phyloP scores from a whole-genome alignment of 2,888 invertebrate genomes.

The Apodemia zela region DNA sequence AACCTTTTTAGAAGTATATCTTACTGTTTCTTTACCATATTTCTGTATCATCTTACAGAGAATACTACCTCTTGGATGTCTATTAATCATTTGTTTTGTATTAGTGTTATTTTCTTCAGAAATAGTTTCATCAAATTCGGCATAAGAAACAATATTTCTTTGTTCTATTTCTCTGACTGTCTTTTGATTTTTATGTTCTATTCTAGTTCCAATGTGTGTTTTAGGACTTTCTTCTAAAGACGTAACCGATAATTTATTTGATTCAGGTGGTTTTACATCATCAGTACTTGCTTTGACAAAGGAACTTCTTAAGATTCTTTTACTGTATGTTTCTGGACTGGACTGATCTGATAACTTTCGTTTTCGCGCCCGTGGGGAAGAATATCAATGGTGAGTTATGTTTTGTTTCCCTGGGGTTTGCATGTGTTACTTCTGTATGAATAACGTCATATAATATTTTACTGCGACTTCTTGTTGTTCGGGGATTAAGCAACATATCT shows the following conservation, averaged over 20 bases:
- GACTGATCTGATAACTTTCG: conserved; percentile 32
- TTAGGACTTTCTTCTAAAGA: background rate
- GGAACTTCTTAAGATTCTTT: conserved; percentile 49
- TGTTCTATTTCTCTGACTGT: background rate
- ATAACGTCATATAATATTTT: conserved; percentile 25
- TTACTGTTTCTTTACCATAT: conserved; percentile 42
- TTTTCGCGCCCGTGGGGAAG: conserved; percentile 16
- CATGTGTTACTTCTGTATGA: background rate
- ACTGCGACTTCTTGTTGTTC: conserved; percentile 38
- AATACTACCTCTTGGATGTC: conserved; percentile 42
- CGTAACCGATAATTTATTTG: background rate
- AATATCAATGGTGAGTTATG: conserved; percentile 10
- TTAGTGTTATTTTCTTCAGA: background rate
- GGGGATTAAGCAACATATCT: conserved; percentile 2
- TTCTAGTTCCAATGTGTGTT: background rate
- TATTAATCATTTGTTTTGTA: background rate
- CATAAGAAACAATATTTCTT: background rate
- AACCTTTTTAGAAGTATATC: conserved; percentile 39
- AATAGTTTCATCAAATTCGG: conserved; percentile 8
- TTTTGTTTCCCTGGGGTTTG: conserved; percentile 9
- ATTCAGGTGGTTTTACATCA: conserved; percentile 2
- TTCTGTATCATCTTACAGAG: conserved; percentile 56
- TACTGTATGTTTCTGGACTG: conserved; percentile 35
- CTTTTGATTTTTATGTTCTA: conserved; percentile 8
- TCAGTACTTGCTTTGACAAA: conserved; percentile 22